phyloP scores from a whole-genome alignment of 2,797 vertebrate genomes.

The Melanotaenia parkinsoni region DNA sequence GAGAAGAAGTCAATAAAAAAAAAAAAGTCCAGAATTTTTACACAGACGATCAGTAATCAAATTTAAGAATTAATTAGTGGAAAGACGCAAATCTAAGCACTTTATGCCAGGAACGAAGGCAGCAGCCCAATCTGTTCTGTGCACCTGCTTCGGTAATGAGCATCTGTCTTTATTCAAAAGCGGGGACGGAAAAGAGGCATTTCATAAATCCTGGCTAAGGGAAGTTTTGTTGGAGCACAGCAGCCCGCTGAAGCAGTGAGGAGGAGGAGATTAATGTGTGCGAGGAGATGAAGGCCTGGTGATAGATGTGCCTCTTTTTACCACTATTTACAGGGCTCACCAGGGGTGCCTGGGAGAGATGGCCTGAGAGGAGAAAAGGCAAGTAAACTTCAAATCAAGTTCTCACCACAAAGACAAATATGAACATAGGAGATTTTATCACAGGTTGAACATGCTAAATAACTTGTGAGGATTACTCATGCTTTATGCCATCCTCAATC shows the following conservation, averaged over 20 bases:
- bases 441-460: conserved; percentile 63
- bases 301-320: conserved; percentile 79
- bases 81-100: conserved; percentile 78
- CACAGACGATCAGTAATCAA: conserved; percentile 82
- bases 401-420: conserved; percentile 64
- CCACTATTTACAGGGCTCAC: conserved; percentile 87
- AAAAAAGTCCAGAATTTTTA: conserved; percentile 66
- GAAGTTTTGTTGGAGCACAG: conserved; percentile 77
- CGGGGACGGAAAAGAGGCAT: conserved; percentile 76
- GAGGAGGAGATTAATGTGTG: conserved; percentile 75
- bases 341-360: conserved; percentile 86
- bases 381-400: conserved; percentile 75
- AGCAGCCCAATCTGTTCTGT: conserved; percentile 82
- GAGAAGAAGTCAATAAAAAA: conserved; percentile 49
- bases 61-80: conserved; percentile 85
- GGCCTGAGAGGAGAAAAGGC: conserved; percentile 97
- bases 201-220: conserved; percentile 81
- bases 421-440: conserved; percentile 64
- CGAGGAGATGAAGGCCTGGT: conserved; percentile 73
- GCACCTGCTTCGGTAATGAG: conserved; percentile 85
- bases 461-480: conserved; percentile 47
- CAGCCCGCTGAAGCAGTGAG: conserved; percentile 72
- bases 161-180: conserved; percentile 85
- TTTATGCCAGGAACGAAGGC: conserved; percentile 76
- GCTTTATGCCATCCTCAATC: conserved; percentile 51